Conservation (phyloP, 2,797 vertebrate species). For the Streptopelia turtur region DNA sequence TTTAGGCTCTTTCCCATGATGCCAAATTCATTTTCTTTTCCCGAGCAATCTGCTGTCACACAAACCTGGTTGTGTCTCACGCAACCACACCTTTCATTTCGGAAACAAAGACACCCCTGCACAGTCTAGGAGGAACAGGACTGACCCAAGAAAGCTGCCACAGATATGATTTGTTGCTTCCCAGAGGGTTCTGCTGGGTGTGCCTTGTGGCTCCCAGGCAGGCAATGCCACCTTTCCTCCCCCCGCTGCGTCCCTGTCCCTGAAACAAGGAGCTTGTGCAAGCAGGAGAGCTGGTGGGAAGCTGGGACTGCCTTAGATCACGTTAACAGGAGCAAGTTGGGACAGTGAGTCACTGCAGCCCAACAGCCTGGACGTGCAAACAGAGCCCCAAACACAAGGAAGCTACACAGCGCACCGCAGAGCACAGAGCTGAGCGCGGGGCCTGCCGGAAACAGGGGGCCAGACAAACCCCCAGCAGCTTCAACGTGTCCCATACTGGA, state of each 20-base stretch:
- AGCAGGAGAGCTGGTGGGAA: not conserved
- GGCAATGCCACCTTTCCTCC: not conserved
- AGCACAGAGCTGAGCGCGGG: not conserved
- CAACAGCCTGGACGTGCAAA: not conserved
- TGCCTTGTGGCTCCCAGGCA: not conserved
- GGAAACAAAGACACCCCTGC: constrained; percentile 2
- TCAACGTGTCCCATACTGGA: fast-evolving
- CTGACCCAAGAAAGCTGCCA: not conserved
- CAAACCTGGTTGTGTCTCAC: not conserved
- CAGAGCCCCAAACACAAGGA: not conserved
- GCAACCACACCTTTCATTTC: not conserved
- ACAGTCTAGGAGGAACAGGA: not conserved
- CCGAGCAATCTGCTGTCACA: not conserved
- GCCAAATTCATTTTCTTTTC: constrained; percentile 16
- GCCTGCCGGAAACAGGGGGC: not conserved
- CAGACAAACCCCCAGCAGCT: not conserved
- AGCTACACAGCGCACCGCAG: not conserved
- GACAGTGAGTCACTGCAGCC: not conserved
- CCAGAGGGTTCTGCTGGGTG: not conserved
- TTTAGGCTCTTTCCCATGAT: constrained; percentile 22
- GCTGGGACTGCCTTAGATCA: not conserved
- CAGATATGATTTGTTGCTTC: not conserved
- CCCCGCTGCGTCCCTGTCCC: not conserved
- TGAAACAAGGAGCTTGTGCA: not conserved
- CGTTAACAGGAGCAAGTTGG: not conserved